Evolutionary conservation across 2,797 vertebrate species (phyloP), one percentile per base, ranked within the genome.

Genomic region (Ataeniobius toweri): DNA sequence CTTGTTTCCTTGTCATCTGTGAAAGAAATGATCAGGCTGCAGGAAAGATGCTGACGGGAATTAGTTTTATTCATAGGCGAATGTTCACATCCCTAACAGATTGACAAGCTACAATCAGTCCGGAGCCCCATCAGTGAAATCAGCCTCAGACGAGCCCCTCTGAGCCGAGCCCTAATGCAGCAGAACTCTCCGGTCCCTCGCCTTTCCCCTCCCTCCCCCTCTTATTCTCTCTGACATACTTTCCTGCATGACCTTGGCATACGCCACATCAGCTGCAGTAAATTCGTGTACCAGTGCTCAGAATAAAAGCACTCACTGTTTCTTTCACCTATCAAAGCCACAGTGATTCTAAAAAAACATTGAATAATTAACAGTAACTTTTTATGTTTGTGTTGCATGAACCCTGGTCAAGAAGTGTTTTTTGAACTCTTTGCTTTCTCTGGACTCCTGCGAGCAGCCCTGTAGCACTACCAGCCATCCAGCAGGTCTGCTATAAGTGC

Each of bases 221-320:
- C 82, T 78, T 75, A 76, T 84, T 89, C 80, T 61, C 75, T 85
- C 84, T 90, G 90, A 92, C 92, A 94, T 83, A 92, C 87, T 93
- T 91, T 91, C 71, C 82, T 73, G 80, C 82, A 68, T 92, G 94
- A 94, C 92, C 93, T 94, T 94, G 92, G 90, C 78, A 89, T 87
- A 85, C 71, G 80, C 84, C 79, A 82, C 78, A 80, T 51, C n/a
- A 83, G 87, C 82, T 79, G 50, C 68, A 84, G 70, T 59, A 46
- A 85, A 85, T 89, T 83, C 84, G 84, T 83, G 71, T 80, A 78
- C 74, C 28, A 53, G 75, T 31, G 73, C 58, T 79, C 56, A 28
- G 51, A 39, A 69, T 41, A 65, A 70, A 61, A 24, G 20, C 36
- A 26, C 80, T 26, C 44, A 5, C 50, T 70, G 24, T 3, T 31